Evolutionary conservation across 2,888 invertebrate species (phyloP), one percentile per base, ranked within the genome.

Genomic region (Hyalella azteca): DNA sequence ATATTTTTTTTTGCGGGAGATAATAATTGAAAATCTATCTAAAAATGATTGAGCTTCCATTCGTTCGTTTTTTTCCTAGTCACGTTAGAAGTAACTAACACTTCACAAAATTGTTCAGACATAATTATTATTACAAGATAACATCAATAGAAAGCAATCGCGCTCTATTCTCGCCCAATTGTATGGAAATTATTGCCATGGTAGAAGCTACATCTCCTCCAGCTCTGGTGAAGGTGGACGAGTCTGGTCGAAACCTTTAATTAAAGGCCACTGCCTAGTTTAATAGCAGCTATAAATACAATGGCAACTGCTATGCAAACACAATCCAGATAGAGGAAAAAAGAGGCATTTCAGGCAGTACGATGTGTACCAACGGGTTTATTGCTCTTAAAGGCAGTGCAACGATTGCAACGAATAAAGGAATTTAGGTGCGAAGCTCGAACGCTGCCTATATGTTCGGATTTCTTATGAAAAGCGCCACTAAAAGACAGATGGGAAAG

Each of bases 181-280:
- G n/a, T n/a, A n/a, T n/a, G n/a, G n/a, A n/a, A n/a, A n/a, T n/a
- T n/a, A n/a, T n/a, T n/a, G n/a, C n/a, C n/a, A n/a, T n/a, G n/a
- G 49, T 22, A 22, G 49, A 3, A 54, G 54, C 54, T 26, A 54
- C 54, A 54, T 22, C 22, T 54, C 19, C 49, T 49, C 66, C 66
- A 36, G n/a, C 36, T 66, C 66, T 36, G 66, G 36, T 66, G 36
- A 32, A 66, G 36, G 66, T 66, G 29, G 66, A 66, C 36, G 66
- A 66, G 66, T 66, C 36, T 36, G 36, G 66, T 36, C 22, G 66
- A 66, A 66, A 66, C 66, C 66, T 66, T 66, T 66, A 66, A 66
- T 66, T 66, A 66, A 66, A 66, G 66, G 66, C 66, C 36, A 66
- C 66, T 66, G 66, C 66, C 66, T 66, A 66, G 66, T 66, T 66